A percentile compares a stretch with the other conserved stretches of the same genome.
phyloP scores from a whole-genome alignment of 2,888 invertebrate species.

The Xanthia icteritia region DNA sequence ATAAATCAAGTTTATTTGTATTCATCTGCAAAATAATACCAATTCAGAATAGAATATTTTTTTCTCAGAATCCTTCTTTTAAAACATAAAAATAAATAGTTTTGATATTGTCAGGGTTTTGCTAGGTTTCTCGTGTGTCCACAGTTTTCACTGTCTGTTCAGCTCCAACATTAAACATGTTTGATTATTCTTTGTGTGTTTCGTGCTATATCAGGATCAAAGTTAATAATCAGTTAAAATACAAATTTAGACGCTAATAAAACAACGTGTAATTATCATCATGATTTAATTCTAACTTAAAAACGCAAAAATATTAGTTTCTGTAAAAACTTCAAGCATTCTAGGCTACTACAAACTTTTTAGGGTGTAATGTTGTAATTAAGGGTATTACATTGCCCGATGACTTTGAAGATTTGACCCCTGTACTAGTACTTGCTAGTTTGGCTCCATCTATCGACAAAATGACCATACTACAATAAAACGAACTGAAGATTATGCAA shows the following conservation, averaged over 20 bases:
- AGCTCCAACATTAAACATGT: neutral
- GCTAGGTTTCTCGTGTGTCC: neutral
- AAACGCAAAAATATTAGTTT: neutral
- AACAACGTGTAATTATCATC: neutral
- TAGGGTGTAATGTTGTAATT: neutral
- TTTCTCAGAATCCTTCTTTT: too few species aligned
- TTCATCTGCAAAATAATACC: neutral
- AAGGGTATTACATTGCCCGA: too few species aligned
- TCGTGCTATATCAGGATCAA: neutral
- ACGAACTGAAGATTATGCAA: too few species aligned
- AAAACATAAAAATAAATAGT: neutral
- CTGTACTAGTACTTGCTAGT: too few species aligned
- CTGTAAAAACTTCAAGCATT: neutral
- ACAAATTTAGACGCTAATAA: neutral
- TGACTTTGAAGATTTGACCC: too few species aligned
- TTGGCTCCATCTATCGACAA: too few species aligned
- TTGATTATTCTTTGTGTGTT: neutral
- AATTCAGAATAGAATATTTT: neutral
- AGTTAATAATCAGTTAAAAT: neutral
- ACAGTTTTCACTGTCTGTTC: neutral
- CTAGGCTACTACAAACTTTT: neutral
- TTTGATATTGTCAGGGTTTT: neutral
- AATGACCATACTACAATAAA: too few species aligned
- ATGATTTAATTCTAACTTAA: slow-evolving; percentile 11
- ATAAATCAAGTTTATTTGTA: neutral